Evolutionary conservation across 1,140 invertebrate genomes (phyloP).

Genomic region (Lepidostoma basale): DNA sequence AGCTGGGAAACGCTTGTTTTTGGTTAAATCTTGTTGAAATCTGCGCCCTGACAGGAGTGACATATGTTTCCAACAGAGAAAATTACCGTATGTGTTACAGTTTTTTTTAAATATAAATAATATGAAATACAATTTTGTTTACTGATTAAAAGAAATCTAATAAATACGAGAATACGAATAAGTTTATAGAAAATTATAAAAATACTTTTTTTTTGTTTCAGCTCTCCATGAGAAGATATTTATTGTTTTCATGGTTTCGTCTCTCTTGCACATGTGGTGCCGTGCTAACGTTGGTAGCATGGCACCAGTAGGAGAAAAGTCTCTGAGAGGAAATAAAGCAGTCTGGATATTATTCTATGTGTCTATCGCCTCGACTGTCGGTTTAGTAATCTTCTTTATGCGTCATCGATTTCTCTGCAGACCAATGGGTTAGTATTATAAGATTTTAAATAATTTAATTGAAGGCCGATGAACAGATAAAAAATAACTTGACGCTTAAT

Average conservation of each 20-base stretch:
- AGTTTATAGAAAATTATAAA: background rate
- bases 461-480: no score
- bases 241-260: slow-evolving; percentile 89
- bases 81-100: slow-evolving; percentile 84
- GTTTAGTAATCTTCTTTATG: slow-evolving; percentile 84
- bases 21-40: slow-evolving; percentile 87
- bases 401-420: slow-evolving; percentile 87
- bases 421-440: slow-evolving; percentile 76
- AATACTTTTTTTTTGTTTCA: slow-evolving; percentile 60
- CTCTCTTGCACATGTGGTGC: slow-evolving; percentile 83
- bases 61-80: slow-evolving; percentile 91
- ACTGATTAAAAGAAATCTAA: no score
- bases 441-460: no score
- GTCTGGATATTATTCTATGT: slow-evolving; percentile 72
- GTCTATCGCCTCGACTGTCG: slow-evolving; percentile 78
- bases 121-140: background rate
- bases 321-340: slow-evolving; percentile 55
- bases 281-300: slow-evolving; percentile 58
- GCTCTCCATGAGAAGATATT: slow-evolving; percentile 92
- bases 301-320: slow-evolving; percentile 50
- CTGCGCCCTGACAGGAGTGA: slow-evolving; percentile 82
- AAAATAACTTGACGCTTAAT: no score
- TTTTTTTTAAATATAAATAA: slow-evolving; percentile 1
- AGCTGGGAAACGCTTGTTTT: slow-evolving; percentile 77
- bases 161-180: no score